Evolutionary conservation across 2,888 invertebrate species (phyloP).

Genomic region (Formica aserva): DNA sequence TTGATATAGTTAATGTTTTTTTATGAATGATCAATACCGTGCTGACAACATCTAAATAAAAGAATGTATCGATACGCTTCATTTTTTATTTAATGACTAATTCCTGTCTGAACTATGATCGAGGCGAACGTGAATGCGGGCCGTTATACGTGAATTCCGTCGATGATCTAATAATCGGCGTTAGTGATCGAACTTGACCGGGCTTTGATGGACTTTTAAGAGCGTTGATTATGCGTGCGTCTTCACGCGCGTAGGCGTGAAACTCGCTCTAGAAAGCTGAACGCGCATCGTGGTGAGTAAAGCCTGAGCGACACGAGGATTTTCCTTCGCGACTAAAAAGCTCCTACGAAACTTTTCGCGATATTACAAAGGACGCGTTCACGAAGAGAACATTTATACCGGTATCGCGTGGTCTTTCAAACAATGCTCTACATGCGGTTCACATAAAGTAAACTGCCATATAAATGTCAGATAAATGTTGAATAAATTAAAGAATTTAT

Average conservation of each 20-base stretch:
- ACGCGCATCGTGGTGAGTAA: slow-evolving; percentile 59
- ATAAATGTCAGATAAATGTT: neutral
- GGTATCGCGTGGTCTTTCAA: neutral
- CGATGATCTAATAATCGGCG: slow-evolving; percentile 52
- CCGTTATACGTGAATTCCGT: slow-evolving; percentile 2
- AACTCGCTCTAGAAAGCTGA: slow-evolving; percentile 69
- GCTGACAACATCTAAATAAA: neutral
- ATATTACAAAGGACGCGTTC: neutral
- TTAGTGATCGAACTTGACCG: neutral
- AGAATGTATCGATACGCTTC: neutral
- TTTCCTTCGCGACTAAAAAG: neutral
- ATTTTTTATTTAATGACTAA: neutral
- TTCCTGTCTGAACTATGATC: neutral
- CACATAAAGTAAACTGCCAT: neutral
- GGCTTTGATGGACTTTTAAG: slow-evolving; percentile 13
- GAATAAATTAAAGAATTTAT: slow-evolving; percentile 1
- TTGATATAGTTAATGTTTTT: neutral
- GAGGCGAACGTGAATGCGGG: slow-evolving; percentile 22
- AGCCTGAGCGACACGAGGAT: neutral
- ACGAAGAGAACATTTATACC: neutral
- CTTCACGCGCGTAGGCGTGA: slow-evolving; percentile 52
- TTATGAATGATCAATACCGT: neutral
- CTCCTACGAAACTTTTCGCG: neutral
- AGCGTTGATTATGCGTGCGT: neutral
- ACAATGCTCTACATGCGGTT: neutral